A percentile compares a stretch with the other conserved stretches of the same genome.
phyloP scores from a whole-genome alignment of 2,113 vertebrate species.

The Ovis aries region DNA sequence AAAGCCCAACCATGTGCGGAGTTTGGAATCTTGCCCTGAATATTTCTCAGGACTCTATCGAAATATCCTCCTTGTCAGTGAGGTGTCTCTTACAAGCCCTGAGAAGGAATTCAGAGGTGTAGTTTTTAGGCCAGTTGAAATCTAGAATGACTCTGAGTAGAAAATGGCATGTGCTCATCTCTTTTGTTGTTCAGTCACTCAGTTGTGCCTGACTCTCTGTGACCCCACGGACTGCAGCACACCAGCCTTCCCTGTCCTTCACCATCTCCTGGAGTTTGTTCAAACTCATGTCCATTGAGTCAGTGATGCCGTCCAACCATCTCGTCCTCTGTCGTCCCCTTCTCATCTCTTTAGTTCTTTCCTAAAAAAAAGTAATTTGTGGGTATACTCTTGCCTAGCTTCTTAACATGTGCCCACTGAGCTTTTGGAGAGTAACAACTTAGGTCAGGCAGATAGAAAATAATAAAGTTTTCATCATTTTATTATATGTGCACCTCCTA shows the following conservation, averaged over 20 bases:
- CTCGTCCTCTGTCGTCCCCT: not conserved
- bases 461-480: not conserved
- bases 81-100: not conserved
- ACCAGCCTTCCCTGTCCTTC: not conserved
- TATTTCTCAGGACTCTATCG: not conserved
- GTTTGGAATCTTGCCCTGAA: not conserved
- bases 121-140: not conserved
- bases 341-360: not conserved
- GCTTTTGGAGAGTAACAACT: not conserved
- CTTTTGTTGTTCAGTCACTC: not conserved
- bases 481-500: conserved; percentile 40
- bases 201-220: not conserved
- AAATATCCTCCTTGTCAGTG: not conserved
- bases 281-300: not conserved
- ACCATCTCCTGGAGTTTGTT: not conserved
- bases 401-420: not conserved
- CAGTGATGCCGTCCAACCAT: not conserved
- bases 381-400: not conserved
- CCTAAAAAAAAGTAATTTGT: not conserved
- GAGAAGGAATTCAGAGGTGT: not conserved
- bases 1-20: not conserved
- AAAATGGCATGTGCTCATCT: not conserved
- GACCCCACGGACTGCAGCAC: not conserved
- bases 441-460: not conserved
- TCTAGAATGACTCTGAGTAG: not conserved